phyloP scores from a whole-genome alignment of 2,888 invertebrate genomes.

The Chaetogeoica ovagalla region DNA sequence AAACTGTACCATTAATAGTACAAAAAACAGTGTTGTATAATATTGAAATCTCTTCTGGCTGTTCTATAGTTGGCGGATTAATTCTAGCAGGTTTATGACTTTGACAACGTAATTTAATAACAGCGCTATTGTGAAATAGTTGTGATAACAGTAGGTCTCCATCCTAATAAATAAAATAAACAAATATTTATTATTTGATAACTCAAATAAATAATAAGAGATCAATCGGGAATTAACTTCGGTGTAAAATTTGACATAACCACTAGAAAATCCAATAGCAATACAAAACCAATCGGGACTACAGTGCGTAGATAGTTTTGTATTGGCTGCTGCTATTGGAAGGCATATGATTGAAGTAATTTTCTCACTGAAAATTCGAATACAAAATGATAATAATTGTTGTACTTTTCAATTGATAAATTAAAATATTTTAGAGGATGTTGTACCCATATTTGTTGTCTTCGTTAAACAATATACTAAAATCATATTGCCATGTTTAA shows the following conservation, averaged over 20 bases:
- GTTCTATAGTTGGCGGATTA: conserved; percentile 57
- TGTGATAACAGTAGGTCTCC: conserved; percentile 81
- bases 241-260: conserved; percentile 83
- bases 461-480: not conserved
- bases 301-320: conserved; percentile 63
- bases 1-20: conserved; percentile 73
- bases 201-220: conserved; percentile 8
- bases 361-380: conserved; percentile 60
- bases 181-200: conserved; percentile 15
- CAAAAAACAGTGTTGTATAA: conserved; percentile 74
- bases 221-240: conserved; percentile 63
- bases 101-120: conserved; percentile 78
- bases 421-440: too few relatives aligned
- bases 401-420: too few relatives aligned
- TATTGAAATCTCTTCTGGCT: conserved; percentile 74
- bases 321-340: conserved; percentile 63
- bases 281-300: conserved; percentile 93
- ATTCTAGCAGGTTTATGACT: conserved; percentile 65
- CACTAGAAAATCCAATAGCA: conserved; percentile 82
- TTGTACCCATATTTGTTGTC: too few relatives aligned
- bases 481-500: not conserved
- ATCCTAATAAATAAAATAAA: conserved; percentile 61
- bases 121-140: conserved; percentile 79
- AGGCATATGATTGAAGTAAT: conserved; percentile 63
- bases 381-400: too few relatives aligned